Conservation (phyloP, 2,888 invertebrate genomes). For the Zele albiditarsus region DNA sequence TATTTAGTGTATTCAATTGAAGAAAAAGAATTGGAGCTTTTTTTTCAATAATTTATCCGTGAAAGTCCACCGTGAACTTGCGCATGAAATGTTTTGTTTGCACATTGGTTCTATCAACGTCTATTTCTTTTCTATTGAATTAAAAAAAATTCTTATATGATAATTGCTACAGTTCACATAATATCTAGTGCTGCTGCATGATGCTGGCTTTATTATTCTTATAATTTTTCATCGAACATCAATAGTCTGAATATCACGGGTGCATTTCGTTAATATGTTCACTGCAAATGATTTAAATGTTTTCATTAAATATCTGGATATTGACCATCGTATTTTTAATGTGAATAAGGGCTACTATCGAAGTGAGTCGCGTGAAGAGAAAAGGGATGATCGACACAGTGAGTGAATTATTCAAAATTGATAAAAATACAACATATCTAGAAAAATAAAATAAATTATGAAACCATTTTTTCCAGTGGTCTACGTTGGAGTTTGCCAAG, state of each 20-base stretch:
- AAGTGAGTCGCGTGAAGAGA: slow-evolving; percentile 81
- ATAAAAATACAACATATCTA: background rate
- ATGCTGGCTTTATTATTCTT: slow-evolving; percentile 1
- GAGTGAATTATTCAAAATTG: slow-evolving; percentile 66
- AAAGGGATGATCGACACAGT: slow-evolving; percentile 84
- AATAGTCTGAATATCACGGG: background rate
- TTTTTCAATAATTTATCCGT: background rate
- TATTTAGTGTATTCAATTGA: background rate
- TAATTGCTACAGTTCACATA: background rate
- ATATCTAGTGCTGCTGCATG: background rate
- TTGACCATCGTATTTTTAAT: slow-evolving; percentile 28
- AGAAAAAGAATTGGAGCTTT: background rate
- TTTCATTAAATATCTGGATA: slow-evolving; percentile 1
- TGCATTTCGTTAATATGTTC: background rate
- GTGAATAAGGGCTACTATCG: slow-evolving; percentile 79
- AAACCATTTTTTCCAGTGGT: slow-evolving; percentile 81
- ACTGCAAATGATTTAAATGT: background rate
- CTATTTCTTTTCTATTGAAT: background rate
- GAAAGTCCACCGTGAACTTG: background rate
- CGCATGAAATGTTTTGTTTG: background rate
- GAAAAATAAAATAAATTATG: slow-evolving; percentile 20
- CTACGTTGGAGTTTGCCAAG: slow-evolving; percentile 94
- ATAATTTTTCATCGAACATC: background rate
- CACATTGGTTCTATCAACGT: background rate
- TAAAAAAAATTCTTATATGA: background rate